Base-by-base conservation (phyloP, 2,113 vertebrate species). In the Oenanthe melanoleuca region DNA sequence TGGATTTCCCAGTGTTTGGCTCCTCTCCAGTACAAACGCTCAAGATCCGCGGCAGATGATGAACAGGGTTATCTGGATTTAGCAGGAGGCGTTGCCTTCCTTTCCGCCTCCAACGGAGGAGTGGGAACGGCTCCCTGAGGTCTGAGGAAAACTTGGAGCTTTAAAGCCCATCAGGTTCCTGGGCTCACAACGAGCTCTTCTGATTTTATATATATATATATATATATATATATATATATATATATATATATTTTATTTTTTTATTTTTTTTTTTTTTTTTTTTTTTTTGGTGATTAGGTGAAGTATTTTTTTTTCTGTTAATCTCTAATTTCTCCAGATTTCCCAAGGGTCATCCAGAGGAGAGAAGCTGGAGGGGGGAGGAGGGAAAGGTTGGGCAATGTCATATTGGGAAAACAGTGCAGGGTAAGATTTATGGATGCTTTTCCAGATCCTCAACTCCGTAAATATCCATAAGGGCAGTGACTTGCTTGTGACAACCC, bases 41-140 rank as follows among this genome's bases (percentile, higher is more conserved):
- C 14, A 45, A 64, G 95, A 88, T 74, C 85, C 7, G 2, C 29
- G 1, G 2, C 17, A 7, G 80, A 80, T 87, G 93, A 85, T 63
- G 91, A 73, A 87, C 29, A 4, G 87, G 85, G 88, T 95, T 93
- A 85, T 96, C 95, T 75, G 92, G 88, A 88, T 93, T 90, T 84
- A 91, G 89, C 73, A 40, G 75, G 52, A 78, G 89, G 87, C 24
- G 16, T 86, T 66, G 21, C 73, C 91, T 92, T 80, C 77, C 91
- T 53, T 64, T 75, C 73, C 9, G 24, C 86, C 63, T 79, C 91
- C 80, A 69, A 20, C 1, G 0, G 31, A 50, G 63, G 80, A 60
- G 38, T 2, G 34, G 86, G 66, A 91, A 80, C 0, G 1, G 89
- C 69, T 93, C 92, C 86, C 94, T 52, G 40, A 0, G 19, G 89